Conservation (phyloP, 2,888 invertebrate genomes). For the Belgica antarctica region DNA sequence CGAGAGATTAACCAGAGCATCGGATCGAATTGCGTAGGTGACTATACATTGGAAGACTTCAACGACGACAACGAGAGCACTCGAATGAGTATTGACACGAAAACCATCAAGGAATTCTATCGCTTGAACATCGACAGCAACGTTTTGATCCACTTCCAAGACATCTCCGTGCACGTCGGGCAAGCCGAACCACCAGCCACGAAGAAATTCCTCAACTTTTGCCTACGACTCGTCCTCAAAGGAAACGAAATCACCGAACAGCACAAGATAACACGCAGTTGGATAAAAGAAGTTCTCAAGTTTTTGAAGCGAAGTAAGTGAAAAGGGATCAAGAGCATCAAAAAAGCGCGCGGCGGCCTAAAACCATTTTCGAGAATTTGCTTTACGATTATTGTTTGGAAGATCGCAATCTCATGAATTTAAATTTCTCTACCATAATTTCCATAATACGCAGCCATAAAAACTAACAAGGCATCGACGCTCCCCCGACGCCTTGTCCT, state of each 20-base stretch:
- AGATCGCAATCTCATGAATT: background rate
- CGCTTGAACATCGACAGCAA: background rate
- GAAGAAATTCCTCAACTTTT: background rate
- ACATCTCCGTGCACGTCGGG: background rate
- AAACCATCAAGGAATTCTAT: constrained; percentile 16
- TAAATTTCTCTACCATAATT: constrained; percentile 38
- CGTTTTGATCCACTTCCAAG: constrained; percentile 11
- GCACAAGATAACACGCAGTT: background rate
- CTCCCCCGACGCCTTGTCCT: no score
- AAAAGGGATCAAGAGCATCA: background rate
- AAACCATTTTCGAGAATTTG: background rate
- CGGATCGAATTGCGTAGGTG: background rate
- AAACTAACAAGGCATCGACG: constrained; percentile 39
- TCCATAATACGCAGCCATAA: constrained; percentile 38
- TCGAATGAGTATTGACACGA: constrained; percentile 10
- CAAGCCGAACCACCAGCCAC: background rate
- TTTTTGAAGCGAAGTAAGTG: constrained; percentile 23
- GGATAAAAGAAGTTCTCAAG: background rate
- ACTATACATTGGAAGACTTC: constrained; percentile 13
- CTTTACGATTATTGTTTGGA: constrained; percentile 37
- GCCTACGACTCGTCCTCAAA: background rate
- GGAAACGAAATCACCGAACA: constrained; percentile 29
- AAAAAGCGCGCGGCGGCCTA: background rate
- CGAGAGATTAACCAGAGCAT: background rate
- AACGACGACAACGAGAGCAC: constrained; percentile 19